Percentiles rank a stretch among this genome's conserved stretches.
Conservation (phyloP, 1,140 invertebrate species). For the Manduca sexta region DNA sequence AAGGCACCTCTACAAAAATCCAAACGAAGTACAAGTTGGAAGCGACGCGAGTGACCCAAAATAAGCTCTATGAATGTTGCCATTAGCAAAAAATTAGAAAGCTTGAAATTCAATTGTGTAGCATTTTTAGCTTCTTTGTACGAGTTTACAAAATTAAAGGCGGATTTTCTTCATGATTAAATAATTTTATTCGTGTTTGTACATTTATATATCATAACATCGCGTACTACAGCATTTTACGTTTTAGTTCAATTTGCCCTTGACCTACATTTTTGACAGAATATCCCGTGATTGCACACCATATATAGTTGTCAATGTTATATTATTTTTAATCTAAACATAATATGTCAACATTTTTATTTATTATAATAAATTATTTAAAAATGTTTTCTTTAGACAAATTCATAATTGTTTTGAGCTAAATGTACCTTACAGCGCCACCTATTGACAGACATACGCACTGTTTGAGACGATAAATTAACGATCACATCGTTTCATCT, state of each 20-base stretch:
- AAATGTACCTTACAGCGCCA: not conserved
- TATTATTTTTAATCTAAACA: not conserved
- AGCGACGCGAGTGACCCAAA: slow-evolving; percentile 72
- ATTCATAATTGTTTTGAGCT: not conserved
- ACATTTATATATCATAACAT: not conserved
- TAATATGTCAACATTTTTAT: not conserved
- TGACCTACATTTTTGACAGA: slow-evolving; percentile 42
- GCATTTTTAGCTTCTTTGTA: not conserved
- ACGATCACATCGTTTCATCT: too few species aligned
- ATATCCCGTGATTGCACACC: slow-evolving; percentile 34
- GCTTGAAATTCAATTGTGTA: slow-evolving; percentile 21
- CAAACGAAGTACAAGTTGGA: slow-evolving; percentile 72
- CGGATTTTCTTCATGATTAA: too few species aligned
- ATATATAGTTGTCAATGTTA: not conserved
- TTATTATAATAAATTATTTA: not conserved
- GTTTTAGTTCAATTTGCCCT: slow-evolving; percentile 28
- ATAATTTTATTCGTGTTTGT: too few species aligned
- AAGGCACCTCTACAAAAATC: slow-evolving; percentile 69
- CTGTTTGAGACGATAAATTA: too few species aligned
- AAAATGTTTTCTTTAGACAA: too few species aligned
- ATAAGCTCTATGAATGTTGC: slow-evolving; percentile 70
- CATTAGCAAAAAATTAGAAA: slow-evolving; percentile 49
- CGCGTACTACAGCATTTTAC: not conserved
- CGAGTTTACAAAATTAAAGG: not conserved
- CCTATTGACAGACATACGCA: not conserved